A percentile compares a stretch with the other conserved stretches of the same genome.
Conservation (phyloP, 1,140 invertebrate species). For the Cherax destructor region DNA sequence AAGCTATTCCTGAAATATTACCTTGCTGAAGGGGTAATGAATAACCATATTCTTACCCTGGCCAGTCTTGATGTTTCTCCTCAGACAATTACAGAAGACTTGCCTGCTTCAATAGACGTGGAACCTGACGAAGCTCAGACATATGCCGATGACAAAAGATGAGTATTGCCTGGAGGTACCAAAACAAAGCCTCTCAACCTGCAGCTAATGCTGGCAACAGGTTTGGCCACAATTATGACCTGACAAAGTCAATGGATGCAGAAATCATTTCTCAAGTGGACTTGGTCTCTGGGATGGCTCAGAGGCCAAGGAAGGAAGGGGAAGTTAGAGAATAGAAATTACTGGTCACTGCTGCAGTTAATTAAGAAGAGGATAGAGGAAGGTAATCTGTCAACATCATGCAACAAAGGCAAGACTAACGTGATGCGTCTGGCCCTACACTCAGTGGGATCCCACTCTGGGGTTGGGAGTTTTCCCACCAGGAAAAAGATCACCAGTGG, state of each 20-base stretch:
- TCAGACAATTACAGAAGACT: slow-evolving; percentile 78
- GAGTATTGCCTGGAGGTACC: slow-evolving; percentile 92
- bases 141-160: slow-evolving; percentile 79
- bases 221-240: slow-evolving; percentile 88
- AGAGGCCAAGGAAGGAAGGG: slow-evolving; percentile 15
- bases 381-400: slow-evolving; percentile 77
- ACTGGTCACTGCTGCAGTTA: slow-evolving; percentile 78
- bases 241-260: slow-evolving; percentile 83
- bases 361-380: slow-evolving; percentile 79
- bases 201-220: slow-evolving; percentile 74
- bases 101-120: slow-evolving; percentile 75
- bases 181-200: slow-evolving; percentile 83
- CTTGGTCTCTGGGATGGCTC: slow-evolving; percentile 78
- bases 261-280: slow-evolving; percentile 78
- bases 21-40: slow-evolving; percentile 86
- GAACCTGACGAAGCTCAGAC: slow-evolving; percentile 70
- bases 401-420: slow-evolving; percentile 78
- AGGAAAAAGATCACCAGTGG: slow-evolving; percentile 75
- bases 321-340: slow-evolving; percentile 65
- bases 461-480: slow-evolving; percentile 78
- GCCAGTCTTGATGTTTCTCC: slow-evolving; percentile 84
- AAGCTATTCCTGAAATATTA: slow-evolving; percentile 88
- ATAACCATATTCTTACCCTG: slow-evolving; percentile 83
- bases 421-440: slow-evolving; percentile 85
- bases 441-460: slow-evolving; percentile 87